These are phyloP conservation scores for Apodemus speciosus DNA, from an alignment of 2,113 vertebrate genomes.

Conservation along the genomic window DNA sequence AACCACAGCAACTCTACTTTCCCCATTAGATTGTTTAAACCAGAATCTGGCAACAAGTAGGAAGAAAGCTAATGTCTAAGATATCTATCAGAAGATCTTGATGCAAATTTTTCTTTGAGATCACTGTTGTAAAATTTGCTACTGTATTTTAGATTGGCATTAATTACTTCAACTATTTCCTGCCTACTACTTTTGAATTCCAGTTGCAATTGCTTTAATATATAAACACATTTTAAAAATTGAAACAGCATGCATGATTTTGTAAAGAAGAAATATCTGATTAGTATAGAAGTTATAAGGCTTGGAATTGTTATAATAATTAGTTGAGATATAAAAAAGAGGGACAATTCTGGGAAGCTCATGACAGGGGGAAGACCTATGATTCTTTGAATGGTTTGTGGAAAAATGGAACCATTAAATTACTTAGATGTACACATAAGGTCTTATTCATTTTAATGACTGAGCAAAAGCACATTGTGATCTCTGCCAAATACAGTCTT, in stretches of 20 bases:
- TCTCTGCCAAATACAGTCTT: slow-evolving; percentile 26
- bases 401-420: slow-evolving; percentile 23
- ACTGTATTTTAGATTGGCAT: background rate
- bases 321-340: background rate
- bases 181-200: background rate
- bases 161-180: background rate
- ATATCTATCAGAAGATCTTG: background rate
- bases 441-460: slow-evolving; percentile 59
- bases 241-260: background rate
- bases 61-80: background rate
- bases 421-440: slow-evolving; percentile 21
- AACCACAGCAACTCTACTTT: background rate
- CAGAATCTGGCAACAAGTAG: background rate
- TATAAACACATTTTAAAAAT: background rate
- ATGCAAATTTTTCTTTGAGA: background rate
- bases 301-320: slow-evolving; percentile 8
- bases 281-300: background rate
- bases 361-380: background rate
- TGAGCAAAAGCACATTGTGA: slow-evolving; percentile 19
- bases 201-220: background rate
- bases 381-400: slow-evolving; percentile 40
- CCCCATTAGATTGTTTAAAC: background rate
- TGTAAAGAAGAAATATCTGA: background rate
- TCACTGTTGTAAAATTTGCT: background rate
- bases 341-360: slow-evolving; percentile 1